phyloP scores from a whole-genome alignment of 1,140 invertebrate genomes.

The Drosophila nigrodunni region DNA sequence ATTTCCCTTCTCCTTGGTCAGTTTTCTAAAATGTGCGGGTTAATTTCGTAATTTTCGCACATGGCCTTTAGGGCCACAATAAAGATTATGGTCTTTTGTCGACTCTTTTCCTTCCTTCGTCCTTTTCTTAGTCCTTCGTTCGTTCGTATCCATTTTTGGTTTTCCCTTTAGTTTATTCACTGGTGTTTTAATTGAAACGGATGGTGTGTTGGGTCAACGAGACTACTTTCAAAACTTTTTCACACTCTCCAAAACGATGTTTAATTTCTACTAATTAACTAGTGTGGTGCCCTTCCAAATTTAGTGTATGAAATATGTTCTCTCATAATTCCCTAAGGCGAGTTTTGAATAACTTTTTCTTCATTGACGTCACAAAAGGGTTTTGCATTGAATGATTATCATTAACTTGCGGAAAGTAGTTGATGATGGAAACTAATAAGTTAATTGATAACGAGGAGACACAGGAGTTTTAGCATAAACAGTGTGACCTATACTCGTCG shows the following conservation, averaged over 20 bases:
- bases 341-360: constrained; percentile 10
- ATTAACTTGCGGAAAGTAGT: constrained; percentile 16
- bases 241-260: constrained; percentile 34
- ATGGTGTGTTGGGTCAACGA: constrained; percentile 47
- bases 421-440: constrained; percentile 31
- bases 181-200: constrained; percentile 67
- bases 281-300: not conserved
- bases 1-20: constrained; percentile 37
- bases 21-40: constrained; percentile 36
- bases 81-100: constrained; percentile 65
- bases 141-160: not conserved
- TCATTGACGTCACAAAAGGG: constrained; percentile 8
- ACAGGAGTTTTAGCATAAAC: not conserved
- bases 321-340: not conserved
- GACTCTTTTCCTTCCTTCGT: not conserved
- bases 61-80: constrained; percentile 66
- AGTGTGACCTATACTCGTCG: not conserved
- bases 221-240: constrained; percentile 26
- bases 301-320: constrained; percentile 11
- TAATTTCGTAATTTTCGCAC: constrained; percentile 70
- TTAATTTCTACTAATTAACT: constrained; percentile 45
- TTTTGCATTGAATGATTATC: constrained; percentile 25
- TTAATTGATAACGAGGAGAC: constrained; percentile 12
- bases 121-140: not conserved
- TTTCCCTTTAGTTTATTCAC: constrained; percentile 21